Percentiles rank a stretch among this genome's conserved stretches.
phyloP scores from a whole-genome alignment of 1,140 invertebrate genomes.

The Pantala flavescens region DNA sequence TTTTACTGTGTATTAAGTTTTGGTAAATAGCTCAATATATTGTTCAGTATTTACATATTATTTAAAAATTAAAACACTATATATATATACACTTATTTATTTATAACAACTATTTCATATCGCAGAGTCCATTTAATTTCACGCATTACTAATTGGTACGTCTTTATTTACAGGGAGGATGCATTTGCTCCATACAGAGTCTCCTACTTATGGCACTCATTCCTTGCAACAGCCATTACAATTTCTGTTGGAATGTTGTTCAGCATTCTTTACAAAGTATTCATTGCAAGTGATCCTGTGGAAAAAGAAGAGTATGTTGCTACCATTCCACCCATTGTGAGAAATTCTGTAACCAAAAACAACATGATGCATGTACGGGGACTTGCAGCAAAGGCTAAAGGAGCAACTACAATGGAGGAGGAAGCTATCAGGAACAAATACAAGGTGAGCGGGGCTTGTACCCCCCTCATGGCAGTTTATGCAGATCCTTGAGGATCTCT shows the following conservation, averaged over 20 bases:
- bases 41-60: too few relatives aligned
- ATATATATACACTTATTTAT: too few relatives aligned
- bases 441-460: neutral
- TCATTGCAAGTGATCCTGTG: neutral
- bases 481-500: neutral
- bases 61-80: conserved; percentile 1
- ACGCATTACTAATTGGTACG: too few relatives aligned
- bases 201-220: conserved; percentile 59
- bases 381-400: neutral
- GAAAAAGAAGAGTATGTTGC: neutral
- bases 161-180: conserved; percentile 27
- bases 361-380: neutral
- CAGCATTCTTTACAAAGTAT: conserved; percentile 14
- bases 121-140: too few relatives aligned
- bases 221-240: conserved; percentile 48
- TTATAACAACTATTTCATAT: too few relatives aligned
- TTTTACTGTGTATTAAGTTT: too few relatives aligned
- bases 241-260: conserved; percentile 38
- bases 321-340: neutral
- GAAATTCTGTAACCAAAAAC: neutral
- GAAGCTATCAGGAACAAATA: neutral
- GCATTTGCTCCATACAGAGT: conserved; percentile 48
- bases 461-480: neutral
- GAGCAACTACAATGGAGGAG: neutral
- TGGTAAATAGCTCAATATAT: too few relatives aligned